phyloP scores from a whole-genome alignment of 2,888 invertebrate genomes.

The Galerucella nymphaeae region DNA sequence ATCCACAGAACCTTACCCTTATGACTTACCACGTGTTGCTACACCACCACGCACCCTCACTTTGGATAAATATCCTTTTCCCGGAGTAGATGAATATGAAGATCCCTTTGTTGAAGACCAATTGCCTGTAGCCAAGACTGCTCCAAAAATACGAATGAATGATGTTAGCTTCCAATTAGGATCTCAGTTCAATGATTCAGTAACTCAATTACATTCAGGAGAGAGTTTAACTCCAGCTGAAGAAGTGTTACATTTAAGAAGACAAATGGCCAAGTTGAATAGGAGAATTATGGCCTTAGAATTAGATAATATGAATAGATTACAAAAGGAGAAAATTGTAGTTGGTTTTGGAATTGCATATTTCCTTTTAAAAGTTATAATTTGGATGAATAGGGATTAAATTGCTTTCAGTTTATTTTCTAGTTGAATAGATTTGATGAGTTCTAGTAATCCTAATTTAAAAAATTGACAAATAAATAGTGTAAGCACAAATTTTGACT shows the following conservation, averaged over 20 bases:
- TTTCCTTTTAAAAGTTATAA: conserved; percentile 84
- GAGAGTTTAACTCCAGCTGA: conserved; percentile 79
- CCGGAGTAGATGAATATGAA: conserved; percentile 72
- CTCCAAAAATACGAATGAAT: conserved; percentile 54
- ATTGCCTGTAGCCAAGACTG: conserved; percentile 55
- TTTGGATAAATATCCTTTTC: conserved; percentile 85
- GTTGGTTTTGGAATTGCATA: conserved; percentile 88
- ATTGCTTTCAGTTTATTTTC: background rate
- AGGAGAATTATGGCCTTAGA: conserved; percentile 88
- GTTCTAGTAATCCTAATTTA: conserved; percentile 25
- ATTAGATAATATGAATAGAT: conserved; percentile 83
- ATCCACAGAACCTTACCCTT: conserved; percentile 73
- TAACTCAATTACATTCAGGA: conserved; percentile 59
- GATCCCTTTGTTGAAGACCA: conserved; percentile 63
- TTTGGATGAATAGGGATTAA: conserved; percentile 77
- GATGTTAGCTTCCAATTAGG: conserved; percentile 55
- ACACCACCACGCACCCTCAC: conserved; percentile 92
- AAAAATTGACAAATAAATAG: background rate
- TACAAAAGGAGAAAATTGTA: conserved; percentile 87
- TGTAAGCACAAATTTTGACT: background rate
- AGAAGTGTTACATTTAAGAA: conserved; percentile 84
- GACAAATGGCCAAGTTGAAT: conserved; percentile 88
- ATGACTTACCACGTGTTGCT: conserved; percentile 79
- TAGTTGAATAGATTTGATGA: conserved; percentile 17
- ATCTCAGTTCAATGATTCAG: conserved; percentile 51